phyloP scores from a whole-genome alignment of 2,113 vertebrate species.

The pig (Sus scrofa) region DNA sequence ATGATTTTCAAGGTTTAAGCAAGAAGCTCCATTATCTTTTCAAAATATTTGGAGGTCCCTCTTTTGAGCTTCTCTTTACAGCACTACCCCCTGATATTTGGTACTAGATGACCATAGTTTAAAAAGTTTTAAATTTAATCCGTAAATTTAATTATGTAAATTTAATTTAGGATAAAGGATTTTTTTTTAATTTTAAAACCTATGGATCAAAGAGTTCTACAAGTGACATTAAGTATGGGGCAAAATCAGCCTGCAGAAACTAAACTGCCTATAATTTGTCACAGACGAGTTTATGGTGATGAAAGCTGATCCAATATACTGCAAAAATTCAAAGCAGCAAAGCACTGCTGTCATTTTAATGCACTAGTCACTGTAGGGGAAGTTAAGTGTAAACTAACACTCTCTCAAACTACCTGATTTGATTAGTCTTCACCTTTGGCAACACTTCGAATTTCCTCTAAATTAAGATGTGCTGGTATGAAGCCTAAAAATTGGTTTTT shows the following conservation, averaged over 20 bases:
- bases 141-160: conserved; percentile 64
- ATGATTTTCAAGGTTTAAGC: background rate
- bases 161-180: conserved; percentile 65
- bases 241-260: conserved; percentile 52
- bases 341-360: background rate
- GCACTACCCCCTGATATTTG: background rate
- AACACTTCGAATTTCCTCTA: background rate
- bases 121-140: conserved; percentile 40
- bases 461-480: background rate
- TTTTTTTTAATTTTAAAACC: conserved; percentile 58
- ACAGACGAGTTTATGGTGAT: conserved; percentile 52
- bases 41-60: background rate
- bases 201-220: conserved; percentile 43
- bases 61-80: background rate
- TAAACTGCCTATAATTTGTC: conserved; percentile 64
- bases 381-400: background rate
- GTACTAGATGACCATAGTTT: background rate
- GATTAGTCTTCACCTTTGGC: background rate
- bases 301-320: conserved; percentile 53
- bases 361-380: background rate
- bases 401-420: background rate
- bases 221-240: conserved; percentile 23
- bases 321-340: conserved; percentile 65
- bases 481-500: background rate
- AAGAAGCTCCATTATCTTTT: conserved; percentile 4